phyloP scores from a whole-genome alignment of 2,888 invertebrate genomes.

The Parthenolecanium corni region DNA sequence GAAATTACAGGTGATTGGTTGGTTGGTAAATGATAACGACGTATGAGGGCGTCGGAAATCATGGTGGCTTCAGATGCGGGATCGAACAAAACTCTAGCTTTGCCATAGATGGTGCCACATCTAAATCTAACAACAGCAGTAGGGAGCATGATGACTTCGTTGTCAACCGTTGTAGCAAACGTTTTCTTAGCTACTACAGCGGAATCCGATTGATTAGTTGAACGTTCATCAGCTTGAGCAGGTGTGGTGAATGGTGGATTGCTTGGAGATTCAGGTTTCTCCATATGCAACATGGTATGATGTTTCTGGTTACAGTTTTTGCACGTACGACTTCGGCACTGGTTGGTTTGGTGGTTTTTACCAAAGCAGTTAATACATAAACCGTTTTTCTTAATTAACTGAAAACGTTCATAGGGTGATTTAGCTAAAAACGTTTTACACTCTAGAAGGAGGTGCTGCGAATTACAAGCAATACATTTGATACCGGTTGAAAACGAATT shows the following conservation, averaged over 20 bases:
- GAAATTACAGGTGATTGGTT: neutral
- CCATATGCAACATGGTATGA: slow-evolving; percentile 7
- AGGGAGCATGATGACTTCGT: neutral
- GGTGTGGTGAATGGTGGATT: too few species aligned
- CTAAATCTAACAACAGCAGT: neutral
- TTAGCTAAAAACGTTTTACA: neutral
- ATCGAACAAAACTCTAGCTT: neutral
- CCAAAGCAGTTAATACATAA: slow-evolving; percentile 7
- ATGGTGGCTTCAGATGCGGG: neutral
- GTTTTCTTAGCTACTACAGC: too few species aligned
- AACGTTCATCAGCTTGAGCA: too few species aligned
- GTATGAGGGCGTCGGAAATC: neutral
- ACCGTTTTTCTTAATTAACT: neutral
- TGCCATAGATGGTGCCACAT: neutral
- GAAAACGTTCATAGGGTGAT: neutral
- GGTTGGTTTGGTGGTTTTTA: neutral
- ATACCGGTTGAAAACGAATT: neutral
- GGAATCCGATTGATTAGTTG: too few species aligned
- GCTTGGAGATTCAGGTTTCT: neutral
- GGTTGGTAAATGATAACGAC: neutral
- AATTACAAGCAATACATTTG: neutral
- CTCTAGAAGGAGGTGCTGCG: slow-evolving; percentile 2
- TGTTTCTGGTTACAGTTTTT: neutral
- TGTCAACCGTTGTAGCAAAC: too few species aligned
- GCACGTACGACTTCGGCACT: neutral